These are phyloP conservation scores for Coenonympha glycerion DNA, from an alignment of 2,888 invertebrate genomes.

Conservation along the genomic window DNA sequence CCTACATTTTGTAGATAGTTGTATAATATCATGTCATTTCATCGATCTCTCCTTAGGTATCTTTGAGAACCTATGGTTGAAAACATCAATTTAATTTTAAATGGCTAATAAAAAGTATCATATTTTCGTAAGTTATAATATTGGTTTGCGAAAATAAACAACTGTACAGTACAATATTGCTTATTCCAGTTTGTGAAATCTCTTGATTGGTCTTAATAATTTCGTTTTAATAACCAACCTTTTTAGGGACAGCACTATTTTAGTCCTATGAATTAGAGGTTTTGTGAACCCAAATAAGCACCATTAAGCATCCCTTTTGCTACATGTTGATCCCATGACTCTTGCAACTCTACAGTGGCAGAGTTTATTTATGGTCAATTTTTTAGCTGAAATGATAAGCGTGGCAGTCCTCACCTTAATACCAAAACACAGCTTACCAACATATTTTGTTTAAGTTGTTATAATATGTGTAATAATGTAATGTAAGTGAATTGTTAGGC, in stretches of 20 bases:
- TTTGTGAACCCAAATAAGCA: too few relatives aligned
- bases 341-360: too few relatives aligned
- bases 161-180: conserved; percentile 4
- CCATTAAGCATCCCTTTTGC: conserved; percentile 10
- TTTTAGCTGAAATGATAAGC: conserved; percentile 44
- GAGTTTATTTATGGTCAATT: too few relatives aligned
- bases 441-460: conserved; percentile 70
- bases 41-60: not conserved
- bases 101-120: not conserved
- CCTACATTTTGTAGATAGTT: not conserved
- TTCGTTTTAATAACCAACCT: too few relatives aligned
- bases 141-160: not conserved
- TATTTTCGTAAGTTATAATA: not conserved
- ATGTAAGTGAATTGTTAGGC: conserved; percentile 60
- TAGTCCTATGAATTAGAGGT: too few relatives aligned
- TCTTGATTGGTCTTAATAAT: too few relatives aligned
- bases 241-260: too few relatives aligned
- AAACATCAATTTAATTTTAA: conserved; percentile 1
- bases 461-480: conserved; percentile 61
- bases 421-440: conserved; percentile 77
- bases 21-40: not conserved
- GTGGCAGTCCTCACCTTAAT: conserved; percentile 73
- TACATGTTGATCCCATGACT: too few relatives aligned
- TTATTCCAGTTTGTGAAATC: too few relatives aligned
- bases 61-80: not conserved